Percentiles rank a stretch among this genome's conserved stretches.
phyloP scores from a whole-genome alignment of 2,888 invertebrate genomes.

The Rhorus exstirpatorius region DNA sequence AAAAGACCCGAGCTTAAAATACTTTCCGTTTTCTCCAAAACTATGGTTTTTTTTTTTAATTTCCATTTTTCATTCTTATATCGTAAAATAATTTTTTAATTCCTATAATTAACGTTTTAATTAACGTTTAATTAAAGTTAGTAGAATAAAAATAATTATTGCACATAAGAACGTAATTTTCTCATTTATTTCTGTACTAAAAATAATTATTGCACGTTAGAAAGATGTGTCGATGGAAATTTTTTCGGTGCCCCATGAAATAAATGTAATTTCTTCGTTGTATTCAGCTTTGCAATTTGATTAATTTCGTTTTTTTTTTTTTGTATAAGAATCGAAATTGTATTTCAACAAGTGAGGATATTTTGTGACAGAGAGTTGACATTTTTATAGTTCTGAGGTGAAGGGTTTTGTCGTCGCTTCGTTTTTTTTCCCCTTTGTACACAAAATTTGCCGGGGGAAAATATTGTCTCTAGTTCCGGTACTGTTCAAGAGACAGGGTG shows the following conservation, averaged over 20 bases:
- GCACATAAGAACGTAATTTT: no score
- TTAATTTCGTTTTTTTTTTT: no score
- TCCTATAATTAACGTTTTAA: no score
- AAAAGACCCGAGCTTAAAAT: constrained; percentile 25
- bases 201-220: no score
- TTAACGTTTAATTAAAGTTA: no score
- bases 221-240: no score
- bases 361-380: not conserved
- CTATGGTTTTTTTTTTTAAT: not conserved
- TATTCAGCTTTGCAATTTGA: no score
- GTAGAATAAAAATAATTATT: no score
- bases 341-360: not conserved
- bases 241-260: no score
- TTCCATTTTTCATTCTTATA: not conserved
- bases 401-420: no score
- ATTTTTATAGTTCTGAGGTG: not conserved
- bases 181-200: no score
- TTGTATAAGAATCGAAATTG: not conserved
- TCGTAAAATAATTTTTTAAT: not conserved
- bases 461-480: constrained; percentile 40
- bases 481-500: constrained; percentile 49
- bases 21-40: not conserved
- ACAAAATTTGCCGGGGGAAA: constrained; percentile 1
- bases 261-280: no score
- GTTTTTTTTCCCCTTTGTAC: not conserved